These are phyloP conservation scores for Phaethon lepturus DNA, from an alignment of 2,113 vertebrate species.

Conservation along the genomic window DNA sequence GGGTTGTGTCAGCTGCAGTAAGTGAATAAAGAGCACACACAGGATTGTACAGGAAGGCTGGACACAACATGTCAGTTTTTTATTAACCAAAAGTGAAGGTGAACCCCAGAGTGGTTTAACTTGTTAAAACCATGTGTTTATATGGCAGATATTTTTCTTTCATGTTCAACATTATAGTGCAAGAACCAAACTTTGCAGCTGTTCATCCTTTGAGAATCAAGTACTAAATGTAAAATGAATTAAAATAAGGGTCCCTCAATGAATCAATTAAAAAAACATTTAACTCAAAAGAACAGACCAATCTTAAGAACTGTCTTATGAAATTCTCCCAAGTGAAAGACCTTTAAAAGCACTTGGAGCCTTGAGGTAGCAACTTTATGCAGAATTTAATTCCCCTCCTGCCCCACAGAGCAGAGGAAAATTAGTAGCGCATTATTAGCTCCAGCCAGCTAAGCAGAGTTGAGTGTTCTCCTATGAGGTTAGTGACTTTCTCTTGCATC, in stretches of 20 bases:
- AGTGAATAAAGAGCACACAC: slow-evolving; percentile 57
- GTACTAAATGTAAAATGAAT: slow-evolving; percentile 66
- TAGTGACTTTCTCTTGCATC: slow-evolving; percentile 53
- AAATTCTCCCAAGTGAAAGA: slow-evolving; percentile 74
- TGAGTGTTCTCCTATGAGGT: slow-evolving; percentile 66
- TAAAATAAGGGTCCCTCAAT: slow-evolving; percentile 71
- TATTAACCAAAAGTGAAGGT: slow-evolving; percentile 79
- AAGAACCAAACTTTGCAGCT: slow-evolving; percentile 66
- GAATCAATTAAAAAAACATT: slow-evolving; percentile 18
- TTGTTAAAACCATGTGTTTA: slow-evolving; percentile 61
- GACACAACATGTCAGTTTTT: slow-evolving; percentile 78
- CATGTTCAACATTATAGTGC: slow-evolving; percentile 63
- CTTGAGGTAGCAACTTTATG: slow-evolving; percentile 86
- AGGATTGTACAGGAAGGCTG: slow-evolving; percentile 52
- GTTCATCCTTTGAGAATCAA: slow-evolving; percentile 71
- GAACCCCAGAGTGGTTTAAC: slow-evolving; percentile 66
- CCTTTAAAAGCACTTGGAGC: slow-evolving; percentile 81
- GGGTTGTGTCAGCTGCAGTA: neutral
- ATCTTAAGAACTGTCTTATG: slow-evolving; percentile 61
- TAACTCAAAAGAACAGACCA: slow-evolving; percentile 65
- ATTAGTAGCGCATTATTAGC: slow-evolving; percentile 62
- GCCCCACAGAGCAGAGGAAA: slow-evolving; percentile 66
- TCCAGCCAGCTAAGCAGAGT: slow-evolving; percentile 70
- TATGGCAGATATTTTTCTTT: slow-evolving; percentile 59
- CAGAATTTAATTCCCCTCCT: slow-evolving; percentile 73